Conservation (phyloP, 2,113 vertebrate genomes). For the Alexandromys fortis region DNA sequence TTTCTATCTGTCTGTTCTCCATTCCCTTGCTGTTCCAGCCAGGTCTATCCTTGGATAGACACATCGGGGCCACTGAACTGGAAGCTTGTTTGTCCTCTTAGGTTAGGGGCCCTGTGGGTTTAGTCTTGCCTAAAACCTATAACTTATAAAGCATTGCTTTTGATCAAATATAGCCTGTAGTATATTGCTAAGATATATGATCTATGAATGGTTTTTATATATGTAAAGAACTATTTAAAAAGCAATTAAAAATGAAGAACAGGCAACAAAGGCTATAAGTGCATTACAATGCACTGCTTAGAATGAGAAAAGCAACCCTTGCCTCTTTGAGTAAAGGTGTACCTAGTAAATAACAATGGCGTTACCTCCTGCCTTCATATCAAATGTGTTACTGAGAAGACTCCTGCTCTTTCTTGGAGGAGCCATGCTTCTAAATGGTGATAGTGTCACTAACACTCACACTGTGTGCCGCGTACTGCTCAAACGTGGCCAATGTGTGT, state of each 20-base stretch:
- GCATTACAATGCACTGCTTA: background rate
- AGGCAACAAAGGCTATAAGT: background rate
- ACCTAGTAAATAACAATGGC: background rate
- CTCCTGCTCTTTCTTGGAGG: background rate
- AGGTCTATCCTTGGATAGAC: background rate
- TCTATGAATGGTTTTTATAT: background rate
- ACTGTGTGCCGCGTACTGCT: background rate
- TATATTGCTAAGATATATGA: background rate
- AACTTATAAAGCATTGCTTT: background rate
- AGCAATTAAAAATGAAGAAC: background rate
- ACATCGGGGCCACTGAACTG: background rate
- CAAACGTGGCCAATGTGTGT: background rate
- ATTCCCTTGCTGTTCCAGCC: background rate
- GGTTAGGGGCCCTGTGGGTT: background rate
- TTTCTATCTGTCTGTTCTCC: background rate
- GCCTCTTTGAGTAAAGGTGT: background rate
- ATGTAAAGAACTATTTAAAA: conserved; percentile 1
- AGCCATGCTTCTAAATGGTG: background rate
- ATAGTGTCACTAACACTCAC: background rate
- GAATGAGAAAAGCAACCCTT: background rate
- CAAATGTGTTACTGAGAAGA: background rate
- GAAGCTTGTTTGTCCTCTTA: background rate
- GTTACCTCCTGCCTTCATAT: background rate
- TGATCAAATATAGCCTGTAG: background rate
- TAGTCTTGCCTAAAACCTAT: background rate